Percentiles rank a stretch among this genome's conserved stretches.
Conservation (phyloP, 1,140 invertebrate species). For the Littorina saxatilis region DNA sequence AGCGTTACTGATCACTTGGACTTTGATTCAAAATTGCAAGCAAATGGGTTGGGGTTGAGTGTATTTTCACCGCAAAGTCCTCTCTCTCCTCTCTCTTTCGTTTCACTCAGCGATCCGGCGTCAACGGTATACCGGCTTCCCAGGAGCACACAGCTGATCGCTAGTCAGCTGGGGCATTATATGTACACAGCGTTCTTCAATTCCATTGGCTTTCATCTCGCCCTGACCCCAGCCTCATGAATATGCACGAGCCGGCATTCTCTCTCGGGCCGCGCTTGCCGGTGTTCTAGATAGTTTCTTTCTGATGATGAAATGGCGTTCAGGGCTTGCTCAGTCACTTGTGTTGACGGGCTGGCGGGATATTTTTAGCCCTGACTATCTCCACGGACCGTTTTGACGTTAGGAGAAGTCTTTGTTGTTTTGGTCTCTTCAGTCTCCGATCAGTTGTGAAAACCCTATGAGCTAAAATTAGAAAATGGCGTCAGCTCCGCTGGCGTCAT, state of each 20-base stretch:
- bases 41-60: background rate
- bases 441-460: background rate
- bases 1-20: background rate
- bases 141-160: slow-evolving; percentile 25
- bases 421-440: background rate
- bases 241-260: slow-evolving; percentile 40
- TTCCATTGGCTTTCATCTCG: slow-evolving; percentile 11
- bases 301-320: slow-evolving; percentile 31
- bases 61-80: background rate
- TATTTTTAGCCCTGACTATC: slow-evolving; percentile 3
- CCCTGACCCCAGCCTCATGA: slow-evolving; percentile 30
- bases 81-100: background rate
- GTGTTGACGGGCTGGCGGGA: background rate
- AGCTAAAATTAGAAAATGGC: slow-evolving; percentile 9
- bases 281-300: background rate
- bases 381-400: background rate
- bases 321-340: background rate
- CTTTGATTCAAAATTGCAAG: background rate
- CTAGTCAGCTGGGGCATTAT: slow-evolving; percentile 34
- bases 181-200: slow-evolving; percentile 36
- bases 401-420: background rate
- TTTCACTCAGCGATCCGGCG: background rate
- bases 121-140: background rate
- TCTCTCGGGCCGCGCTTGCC: background rate
- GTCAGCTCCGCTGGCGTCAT: background rate